Base-by-base conservation (phyloP, 2,113 vertebrate species). In the Chaetops frenatus region DNA sequence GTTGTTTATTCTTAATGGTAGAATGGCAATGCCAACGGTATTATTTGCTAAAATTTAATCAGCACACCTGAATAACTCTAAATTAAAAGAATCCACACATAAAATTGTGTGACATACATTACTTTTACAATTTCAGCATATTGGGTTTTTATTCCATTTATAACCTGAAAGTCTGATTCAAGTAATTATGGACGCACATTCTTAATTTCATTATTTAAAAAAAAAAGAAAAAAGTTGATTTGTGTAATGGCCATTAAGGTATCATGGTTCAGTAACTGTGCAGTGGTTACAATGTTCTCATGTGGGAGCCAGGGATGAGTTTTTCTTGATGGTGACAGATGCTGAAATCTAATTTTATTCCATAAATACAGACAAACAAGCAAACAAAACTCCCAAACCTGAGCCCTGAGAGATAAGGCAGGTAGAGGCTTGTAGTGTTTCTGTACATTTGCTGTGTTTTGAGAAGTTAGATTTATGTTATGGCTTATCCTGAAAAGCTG, bases 331-430 rank as follows among this genome's bases (percentile, higher is more conserved):
- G 81, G 97, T 97, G 97, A 96, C 97, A 98, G 98, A 98, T 98
- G 98, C 97, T 97, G 95, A 96, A 97, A 97, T 98, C 95, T 97
- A 96, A 97, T 98, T 98, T 97, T 97, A 96, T 97, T 97, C 86
- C 93, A 71, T 91, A 89, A 96, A 94, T 96, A 96, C 51, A 90
- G 66, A 33, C 48, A 92, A 87, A 93, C 71, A 93, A 91, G 73
- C 54, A 86, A 91, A 81, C 65, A 78, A 90, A 91, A 36, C 2
- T 4, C 29, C n/a, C 71, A 88, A 73, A 79, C 45, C 70, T 38
- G 90, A 96, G 88, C 92, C 90, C 51, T 64, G 36, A 97, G 97
- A 97, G 86, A 95, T 92, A 62, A 97, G 94, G 86, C 94, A 96
- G 86, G 81, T 94, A 92, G 94, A 94, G 88, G 79, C 88, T 89